Base-by-base conservation (phyloP, 2,888 invertebrate species). In the Prosopocoilus inquinatus region DNA sequence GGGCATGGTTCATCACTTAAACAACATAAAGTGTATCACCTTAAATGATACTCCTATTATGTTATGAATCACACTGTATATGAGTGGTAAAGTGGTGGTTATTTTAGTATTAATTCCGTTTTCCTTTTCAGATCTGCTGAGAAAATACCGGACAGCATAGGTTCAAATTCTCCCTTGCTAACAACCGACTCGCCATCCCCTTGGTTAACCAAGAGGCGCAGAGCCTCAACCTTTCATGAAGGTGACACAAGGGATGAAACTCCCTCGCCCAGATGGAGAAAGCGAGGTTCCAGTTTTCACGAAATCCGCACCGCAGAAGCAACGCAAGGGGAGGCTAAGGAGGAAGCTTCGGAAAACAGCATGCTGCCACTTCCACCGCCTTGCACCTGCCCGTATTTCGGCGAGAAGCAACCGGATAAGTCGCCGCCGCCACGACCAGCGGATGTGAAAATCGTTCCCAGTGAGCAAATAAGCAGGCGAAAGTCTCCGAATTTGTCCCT, bases 381-480 rank as follows among this genome's bases (percentile, higher is more conserved):
- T 0, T 91, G 90, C 72, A 89, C 90, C 0, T 90, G 91, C 68
- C 90, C 90, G 0, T 91, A 91, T 67, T 90, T 91, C 68, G 90
- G 91, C 0, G 84, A 87, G 59, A 84, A 84, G 1, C 83, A 85
- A 13, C 74, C 82, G 61, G 79, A 84, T 54, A 80, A 65, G 65
- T 78, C 75, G 60, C 75, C 69, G 50, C 73, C 69, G 2, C 73
- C 75, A 1, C 78, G 77, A 43, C 78, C 78, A 41, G 74, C 79
- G 2, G 83, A 83, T 62, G 79, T 84, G 2, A 81, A 79, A 67
- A 81, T 82, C n/a, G 72, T 81, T 13, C 75, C 79, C 3, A 70
- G 70, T 55, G 71, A 59, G 36, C 47, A 55, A 47, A 12, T 13
- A 7, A 15, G 20, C 9, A 35, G 20, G 33, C 52, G 50, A 44